Evolutionary conservation across 2,113 vertebrate species (phyloP), one percentile per base, ranked within the genome.

Genomic region (Electrona antarctica): DNA sequence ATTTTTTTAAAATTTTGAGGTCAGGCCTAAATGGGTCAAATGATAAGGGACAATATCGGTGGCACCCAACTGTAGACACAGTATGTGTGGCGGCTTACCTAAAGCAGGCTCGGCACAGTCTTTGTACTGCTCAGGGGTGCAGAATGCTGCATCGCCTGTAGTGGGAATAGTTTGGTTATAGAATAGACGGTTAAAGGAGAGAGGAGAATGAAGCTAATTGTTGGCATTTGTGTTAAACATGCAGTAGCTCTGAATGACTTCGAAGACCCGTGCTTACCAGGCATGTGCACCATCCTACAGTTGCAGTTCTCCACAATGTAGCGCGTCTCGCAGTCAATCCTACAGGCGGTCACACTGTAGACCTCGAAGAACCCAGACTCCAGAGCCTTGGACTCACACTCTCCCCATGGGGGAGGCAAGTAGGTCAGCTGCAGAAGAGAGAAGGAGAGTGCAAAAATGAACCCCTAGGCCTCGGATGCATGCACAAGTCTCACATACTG

Each of bases 291-390:
- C 97, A 99, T 99, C 74, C 92, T 95, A 91, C 98, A 99, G 92
- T 99, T 99, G 92, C 98, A 99, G 88, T 99, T 99, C 83, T 99
- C 98, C 78, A 99, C 96, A 0, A 99, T 96, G 89, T 99, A 99
- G n/a, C 97, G 96, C 0, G 97, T 99, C 89, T 99, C 98, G 55
- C 98, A 99, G 92, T 99, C 97, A 3, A 99, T 98, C 88, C 97
- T 93, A 91, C 98, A 99, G 78, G 97, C 97, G 0, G 97, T 98
- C 60, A 99, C 94, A 0, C 97, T 99, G 94, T 99, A 99, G 81
- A 95, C 94, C 72, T 95, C 93, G 89, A 99, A 99, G 77, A 98
- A 98, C 59, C 96, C 96, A 1, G 97, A 95, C 74, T 97, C 95
- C 90, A 95, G 90, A 12, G 96, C 94, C 13, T 94, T 94, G 28